Conservation (phyloP, 2,797 vertebrate species). For the Pogoniulus pusillus region DNA sequence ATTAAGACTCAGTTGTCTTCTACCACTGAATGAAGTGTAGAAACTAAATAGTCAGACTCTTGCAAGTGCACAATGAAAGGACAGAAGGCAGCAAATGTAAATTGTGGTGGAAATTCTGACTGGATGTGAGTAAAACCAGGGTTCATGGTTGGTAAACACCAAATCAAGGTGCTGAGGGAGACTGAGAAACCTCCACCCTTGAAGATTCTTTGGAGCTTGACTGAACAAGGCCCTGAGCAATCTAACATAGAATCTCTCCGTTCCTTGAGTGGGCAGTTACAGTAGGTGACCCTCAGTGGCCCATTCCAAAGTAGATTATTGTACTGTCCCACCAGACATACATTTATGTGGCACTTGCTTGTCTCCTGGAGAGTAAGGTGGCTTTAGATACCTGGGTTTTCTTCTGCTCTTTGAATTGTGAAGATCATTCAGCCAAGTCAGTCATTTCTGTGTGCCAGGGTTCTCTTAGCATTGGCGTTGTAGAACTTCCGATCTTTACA, state of each 20-base stretch:
- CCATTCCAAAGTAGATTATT: background rate
- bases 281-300: background rate
- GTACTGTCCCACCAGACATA: background rate
- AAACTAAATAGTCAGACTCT: background rate
- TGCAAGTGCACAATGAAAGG: background rate
- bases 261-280: background rate
- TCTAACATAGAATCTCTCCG: background rate
- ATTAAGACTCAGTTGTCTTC: background rate
- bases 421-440: background rate
- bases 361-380: background rate
- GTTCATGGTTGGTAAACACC: background rate
- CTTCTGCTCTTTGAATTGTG: background rate
- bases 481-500: background rate
- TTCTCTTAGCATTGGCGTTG: background rate
- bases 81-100: background rate
- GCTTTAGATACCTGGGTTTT: background rate
- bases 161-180: background rate
- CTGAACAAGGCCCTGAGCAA: background rate
- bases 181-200: background rate
- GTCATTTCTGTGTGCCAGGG: background rate
- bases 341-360: background rate
- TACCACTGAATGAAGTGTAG: rapidly evolving
- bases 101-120: background rate
- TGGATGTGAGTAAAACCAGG: background rate
- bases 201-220: background rate